Evolutionary conservation across 2,797 vertebrate species (phyloP), one percentile per base, ranked within the genome.

Genomic region (Lepilemur ruficaudatus): DNA sequence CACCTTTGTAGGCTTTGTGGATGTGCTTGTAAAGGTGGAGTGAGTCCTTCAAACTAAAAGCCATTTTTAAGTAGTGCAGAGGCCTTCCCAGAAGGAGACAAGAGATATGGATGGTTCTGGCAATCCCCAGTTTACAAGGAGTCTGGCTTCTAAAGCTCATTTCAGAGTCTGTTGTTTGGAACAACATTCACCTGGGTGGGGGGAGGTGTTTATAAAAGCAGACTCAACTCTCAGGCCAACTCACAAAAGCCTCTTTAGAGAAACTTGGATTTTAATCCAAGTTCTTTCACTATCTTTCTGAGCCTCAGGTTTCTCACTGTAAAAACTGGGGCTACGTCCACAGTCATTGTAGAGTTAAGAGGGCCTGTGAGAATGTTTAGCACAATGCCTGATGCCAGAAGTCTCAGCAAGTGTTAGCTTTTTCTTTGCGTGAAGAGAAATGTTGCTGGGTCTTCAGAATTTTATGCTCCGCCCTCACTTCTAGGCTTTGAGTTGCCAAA

Each of bases 131-230:
- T 92, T 84, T 94, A 76, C 28, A 63, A 61, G 80, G 38, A 48
- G 41, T n/a, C 73, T 55, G 63, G 18, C 75, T 92, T 91, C 48
- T 80, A 93, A 79, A 85, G 50, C 73, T 59, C 88, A 90, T 90
- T 88, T 78, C 32, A 2, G 80, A 96, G 76, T 69, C 91, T 88
- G 67, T 65, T 78, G 43, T 79, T 55, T 48, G 63, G 65, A 94
- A 75, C 61, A 96, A 13, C 70, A 38, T 86, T 93, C 52, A 63
- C 17, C 32, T 52, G 61, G 67, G 73, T 38, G 61, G 7, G 15
- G 15, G 30, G 1, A 6, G 28, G 3, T 32, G 63, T 65, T 73
- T 57, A 35, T 76, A 43, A 87, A 86, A 94, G 76, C 69, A 87
- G 72, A 83, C 28, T 35, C 10, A 22, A 7, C 76, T 91, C 91